These are phyloP conservation scores for Vanessa cardui DNA, from an alignment of 2,888 invertebrate species.

Conservation along the genomic window DNA sequence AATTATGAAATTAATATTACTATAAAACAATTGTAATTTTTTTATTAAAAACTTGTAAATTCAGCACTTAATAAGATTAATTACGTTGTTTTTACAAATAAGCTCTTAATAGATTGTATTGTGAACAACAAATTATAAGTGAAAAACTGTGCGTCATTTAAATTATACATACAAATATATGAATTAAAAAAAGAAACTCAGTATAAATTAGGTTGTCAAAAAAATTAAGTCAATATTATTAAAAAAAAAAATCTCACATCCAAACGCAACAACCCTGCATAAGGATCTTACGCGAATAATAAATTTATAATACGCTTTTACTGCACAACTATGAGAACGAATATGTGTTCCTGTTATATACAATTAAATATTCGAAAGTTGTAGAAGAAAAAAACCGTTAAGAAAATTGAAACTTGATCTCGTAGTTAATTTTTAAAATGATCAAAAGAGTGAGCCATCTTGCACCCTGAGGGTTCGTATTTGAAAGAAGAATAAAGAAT, in stretches of 20 bases:
- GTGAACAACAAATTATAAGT: no score
- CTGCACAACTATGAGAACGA: slow-evolving; percentile 44
- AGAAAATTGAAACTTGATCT: slow-evolving; percentile 20
- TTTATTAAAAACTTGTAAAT: no score
- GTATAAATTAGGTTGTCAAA: no score
- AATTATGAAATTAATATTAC: no score
- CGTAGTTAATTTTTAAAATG: slow-evolving; percentile 14
- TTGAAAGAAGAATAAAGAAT: slow-evolving; percentile 5
- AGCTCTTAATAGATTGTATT: no score
- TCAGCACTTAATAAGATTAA: no score
- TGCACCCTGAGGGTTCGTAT: not conserved
- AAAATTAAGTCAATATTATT: not conserved
- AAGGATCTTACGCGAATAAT: slow-evolving; percentile 45
- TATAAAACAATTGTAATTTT: no score
- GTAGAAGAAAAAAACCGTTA: slow-evolving; percentile 20
- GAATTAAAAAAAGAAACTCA: no score
- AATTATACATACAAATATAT: no score
- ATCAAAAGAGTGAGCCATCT: slow-evolving; percentile 9
- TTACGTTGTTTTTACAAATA: no score
- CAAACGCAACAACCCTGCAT: slow-evolving; percentile 33
- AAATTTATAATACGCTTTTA: slow-evolving; percentile 47
- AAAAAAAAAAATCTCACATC: slow-evolving; percentile 13
- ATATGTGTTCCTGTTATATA: slow-evolving; percentile 37
- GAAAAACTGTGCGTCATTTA: no score
- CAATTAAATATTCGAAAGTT: slow-evolving; percentile 35